These are phyloP conservation scores for Aphelocoma californica DNA, from an alignment of 2,797 vertebrate species.

Conservation along the genomic window DNA sequence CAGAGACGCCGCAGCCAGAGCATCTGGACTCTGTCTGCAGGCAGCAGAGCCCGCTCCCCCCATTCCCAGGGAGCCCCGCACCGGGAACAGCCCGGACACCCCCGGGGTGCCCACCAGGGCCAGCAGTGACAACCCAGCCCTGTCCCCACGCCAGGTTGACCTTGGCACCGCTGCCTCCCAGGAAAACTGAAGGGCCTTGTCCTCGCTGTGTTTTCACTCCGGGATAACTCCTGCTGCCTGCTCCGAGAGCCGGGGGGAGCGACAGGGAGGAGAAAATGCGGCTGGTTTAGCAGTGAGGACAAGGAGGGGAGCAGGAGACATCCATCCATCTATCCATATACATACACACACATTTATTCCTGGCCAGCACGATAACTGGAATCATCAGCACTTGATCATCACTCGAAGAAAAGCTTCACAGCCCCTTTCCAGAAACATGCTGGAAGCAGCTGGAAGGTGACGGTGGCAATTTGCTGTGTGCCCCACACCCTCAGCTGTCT, in stretches of 20 bases:
- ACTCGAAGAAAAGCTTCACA: not conserved
- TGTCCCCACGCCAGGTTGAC: not conserved
- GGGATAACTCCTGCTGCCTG: not conserved
- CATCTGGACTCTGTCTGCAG: slow-evolving; percentile 52
- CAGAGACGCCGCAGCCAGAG: slow-evolving; percentile 37
- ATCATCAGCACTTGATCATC: not conserved
- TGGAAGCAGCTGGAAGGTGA: slow-evolving; percentile 3
- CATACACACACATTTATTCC: not conserved
- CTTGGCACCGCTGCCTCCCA: not conserved
- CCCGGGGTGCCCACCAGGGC: not conserved
- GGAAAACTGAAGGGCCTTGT: slow-evolving; percentile 42
- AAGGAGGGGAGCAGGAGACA: not conserved
- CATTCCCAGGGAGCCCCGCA: rapidly evolving
- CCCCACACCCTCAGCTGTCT: not conserved
- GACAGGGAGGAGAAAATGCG: not conserved
- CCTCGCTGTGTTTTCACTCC: not conserved
- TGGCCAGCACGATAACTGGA: not conserved
- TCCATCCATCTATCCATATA: not conserved
- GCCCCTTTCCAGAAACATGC: not conserved
- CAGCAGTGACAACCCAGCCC: not conserved
- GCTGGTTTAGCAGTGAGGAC: not conserved
- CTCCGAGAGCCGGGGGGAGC: rapidly evolving
- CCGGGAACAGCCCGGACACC: rapidly evolving
- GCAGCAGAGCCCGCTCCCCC: not conserved
- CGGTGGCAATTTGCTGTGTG: not conserved